These are phyloP conservation scores for Lampris incognitus DNA, from an alignment of 2,113 vertebrate genomes.

Conservation along the genomic window DNA sequence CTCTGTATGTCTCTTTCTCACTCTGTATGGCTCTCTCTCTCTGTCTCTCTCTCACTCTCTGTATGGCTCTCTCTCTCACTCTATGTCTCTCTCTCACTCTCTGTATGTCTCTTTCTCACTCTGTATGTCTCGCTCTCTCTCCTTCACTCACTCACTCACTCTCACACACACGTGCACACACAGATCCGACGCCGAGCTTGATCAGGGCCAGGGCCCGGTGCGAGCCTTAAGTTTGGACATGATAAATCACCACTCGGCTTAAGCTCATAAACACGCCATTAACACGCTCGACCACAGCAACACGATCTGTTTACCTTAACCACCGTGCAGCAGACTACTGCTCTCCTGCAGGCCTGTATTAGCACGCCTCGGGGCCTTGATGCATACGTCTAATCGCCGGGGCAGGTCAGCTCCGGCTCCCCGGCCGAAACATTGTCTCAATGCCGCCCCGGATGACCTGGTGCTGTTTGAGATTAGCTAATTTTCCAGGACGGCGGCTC, in stretches of 20 bases:
- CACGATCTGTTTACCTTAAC: constrained; percentile 69
- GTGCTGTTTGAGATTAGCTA: constrained; percentile 21
- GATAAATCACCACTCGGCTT: constrained; percentile 73
- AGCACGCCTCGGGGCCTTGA: constrained; percentile 40
- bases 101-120: too few species aligned
- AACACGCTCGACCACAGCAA: constrained; percentile 71
- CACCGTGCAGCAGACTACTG: constrained; percentile 30
- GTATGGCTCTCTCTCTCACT: too few species aligned
- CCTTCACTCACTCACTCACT: constrained; percentile 5
- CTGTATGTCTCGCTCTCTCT: not conserved
- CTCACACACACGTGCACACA: constrained; percentile 10
- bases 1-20: too few species aligned
- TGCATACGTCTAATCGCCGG: constrained; percentile 33
- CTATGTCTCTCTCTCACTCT: too few species aligned
- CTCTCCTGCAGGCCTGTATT: constrained; percentile 43
- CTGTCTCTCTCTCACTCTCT: too few species aligned
- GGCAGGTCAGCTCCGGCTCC: constrained; percentile 10
- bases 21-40: too few species aligned
- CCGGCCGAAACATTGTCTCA: constrained; percentile 2
- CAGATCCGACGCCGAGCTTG: constrained; percentile 12
- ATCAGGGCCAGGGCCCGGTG: constrained; percentile 37
- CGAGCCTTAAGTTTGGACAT: constrained; percentile 55
- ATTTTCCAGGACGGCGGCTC: constrained; percentile 25
- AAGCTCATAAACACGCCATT: constrained; percentile 80
- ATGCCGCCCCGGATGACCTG: not conserved